Percentiles rank a stretch among this genome's conserved stretches.
phyloP scores from a whole-genome alignment of 2,888 invertebrate species.

The Mamestra brassicae region DNA sequence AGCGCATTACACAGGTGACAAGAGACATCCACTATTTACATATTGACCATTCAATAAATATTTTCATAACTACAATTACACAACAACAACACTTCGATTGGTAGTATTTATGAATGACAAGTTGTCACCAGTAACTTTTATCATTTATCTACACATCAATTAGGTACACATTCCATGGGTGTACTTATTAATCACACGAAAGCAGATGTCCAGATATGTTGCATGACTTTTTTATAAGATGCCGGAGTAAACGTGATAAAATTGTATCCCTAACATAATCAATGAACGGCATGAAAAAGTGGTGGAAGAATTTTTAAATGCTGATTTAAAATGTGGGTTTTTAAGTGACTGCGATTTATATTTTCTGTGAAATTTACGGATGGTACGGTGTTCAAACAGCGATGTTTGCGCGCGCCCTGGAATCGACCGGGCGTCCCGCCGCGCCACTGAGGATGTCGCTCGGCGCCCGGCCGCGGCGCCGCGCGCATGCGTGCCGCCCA shows the following conservation, averaged over 20 bases:
- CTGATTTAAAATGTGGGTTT: conserved; percentile 28
- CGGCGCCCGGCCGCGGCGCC: conserved; percentile 78
- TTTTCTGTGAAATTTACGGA: conserved; percentile 76
- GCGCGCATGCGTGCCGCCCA: conserved; percentile 77
- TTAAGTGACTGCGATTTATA: conserved; percentile 61
- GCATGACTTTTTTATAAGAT: conserved; percentile 71
- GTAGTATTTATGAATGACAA: conserved; percentile 45
- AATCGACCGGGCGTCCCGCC: conserved; percentile 89
- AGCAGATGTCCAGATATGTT: conserved; percentile 75
- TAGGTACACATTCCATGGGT: conserved; percentile 60
- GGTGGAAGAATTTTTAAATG: conserved; percentile 13
- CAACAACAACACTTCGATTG: conserved; percentile 54
- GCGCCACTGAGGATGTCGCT: conserved; percentile 87
- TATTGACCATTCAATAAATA: conserved; percentile 59
- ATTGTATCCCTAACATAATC: conserved; percentile 44
- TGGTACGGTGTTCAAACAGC: conserved; percentile 73
- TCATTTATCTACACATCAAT: conserved; percentile 54
- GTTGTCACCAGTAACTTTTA: conserved; percentile 49
- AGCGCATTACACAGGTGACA: conserved; percentile 55
- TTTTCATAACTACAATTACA: conserved; percentile 64
- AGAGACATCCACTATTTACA: conserved; percentile 48
- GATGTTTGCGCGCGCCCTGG: conserved; percentile 82
- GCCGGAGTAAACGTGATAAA: conserved; percentile 49
- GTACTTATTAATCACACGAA: conserved; percentile 76
- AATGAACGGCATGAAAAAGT: conserved; percentile 22